Conservation (phyloP, 2,888 invertebrate genomes). For the Sepiola atlantica region DNA sequence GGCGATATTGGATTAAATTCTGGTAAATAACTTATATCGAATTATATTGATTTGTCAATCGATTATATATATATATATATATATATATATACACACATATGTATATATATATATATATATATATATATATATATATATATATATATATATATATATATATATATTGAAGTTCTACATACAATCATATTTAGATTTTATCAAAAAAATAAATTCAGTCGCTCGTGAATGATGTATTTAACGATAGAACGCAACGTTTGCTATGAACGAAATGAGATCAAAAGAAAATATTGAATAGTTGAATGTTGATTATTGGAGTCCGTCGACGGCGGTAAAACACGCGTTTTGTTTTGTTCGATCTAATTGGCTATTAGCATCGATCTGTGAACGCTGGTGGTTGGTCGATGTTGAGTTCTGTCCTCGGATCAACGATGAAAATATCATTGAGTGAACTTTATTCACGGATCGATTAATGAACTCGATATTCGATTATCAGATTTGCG, state of each 20-base stretch:
- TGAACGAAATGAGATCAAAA: not conserved
- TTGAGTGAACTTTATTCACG: not conserved
- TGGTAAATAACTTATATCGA: too few species aligned
- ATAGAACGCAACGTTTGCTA: not conserved
- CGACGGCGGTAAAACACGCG: not conserved
- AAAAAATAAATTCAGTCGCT: too few species aligned
- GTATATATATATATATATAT: not conserved
- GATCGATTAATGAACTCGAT: not conserved
- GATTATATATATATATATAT: not conserved
- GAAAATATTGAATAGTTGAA: not conserved
- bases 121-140: conserved; percentile 18
- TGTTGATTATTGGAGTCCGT: not conserved
- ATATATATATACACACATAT: not conserved
- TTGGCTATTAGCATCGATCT: not conserved
- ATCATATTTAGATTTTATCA: too few species aligned
- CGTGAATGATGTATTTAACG: not conserved
- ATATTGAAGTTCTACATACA: too few species aligned
- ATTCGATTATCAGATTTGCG: not conserved
- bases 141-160: not conserved
- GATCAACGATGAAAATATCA: not conserved
- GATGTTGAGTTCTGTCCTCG: not conserved
- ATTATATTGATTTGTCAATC: too few species aligned
- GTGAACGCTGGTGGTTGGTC: not conserved
- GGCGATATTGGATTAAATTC: too few species aligned
- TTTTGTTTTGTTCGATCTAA: not conserved